Percentiles rank a stretch among this genome's conserved stretches.
Conservation (phyloP, 2,113 vertebrate species). For the Genyomyrus donnyi region DNA sequence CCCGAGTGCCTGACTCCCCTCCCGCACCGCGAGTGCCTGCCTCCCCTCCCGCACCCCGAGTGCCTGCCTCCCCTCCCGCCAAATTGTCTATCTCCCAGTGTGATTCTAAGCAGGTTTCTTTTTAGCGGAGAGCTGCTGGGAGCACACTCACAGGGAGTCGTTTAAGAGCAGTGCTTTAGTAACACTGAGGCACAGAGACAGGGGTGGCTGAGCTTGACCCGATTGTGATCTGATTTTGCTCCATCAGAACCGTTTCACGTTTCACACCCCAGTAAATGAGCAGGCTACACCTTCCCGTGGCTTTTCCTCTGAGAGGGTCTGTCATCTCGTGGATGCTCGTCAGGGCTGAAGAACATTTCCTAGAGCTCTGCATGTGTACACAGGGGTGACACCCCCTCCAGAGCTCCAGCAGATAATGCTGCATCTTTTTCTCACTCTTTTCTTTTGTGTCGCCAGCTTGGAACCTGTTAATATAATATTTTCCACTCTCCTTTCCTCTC, state of each 20-base stretch:
- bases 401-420: slow-evolving; percentile 13
- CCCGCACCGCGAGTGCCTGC: neutral
- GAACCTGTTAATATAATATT: slow-evolving; percentile 28
- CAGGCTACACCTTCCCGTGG: neutral
- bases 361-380: neutral
- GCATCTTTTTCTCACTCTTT: slow-evolving; percentile 30
- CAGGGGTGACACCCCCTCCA: neutral
- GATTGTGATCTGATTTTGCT: neutral
- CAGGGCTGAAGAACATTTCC: neutral
- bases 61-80: neutral
- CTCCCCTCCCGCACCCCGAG: neutral
- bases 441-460: slow-evolving; percentile 43
- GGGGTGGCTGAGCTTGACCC: neutral
- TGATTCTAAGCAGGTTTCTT: neutral
- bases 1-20: neutral
- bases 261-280: neutral
- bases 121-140: neutral
- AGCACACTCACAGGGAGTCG: neutral
- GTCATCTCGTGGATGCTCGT: neutral
- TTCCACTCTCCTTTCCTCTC: slow-evolving; percentile 44
- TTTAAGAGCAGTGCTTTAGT: neutral
- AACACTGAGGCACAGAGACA: neutral
- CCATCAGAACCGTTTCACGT: neutral
- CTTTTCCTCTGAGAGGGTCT: neutral
- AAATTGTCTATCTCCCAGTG: neutral